A percentile compares a stretch with the other conserved stretches of the same genome.
phyloP scores from a whole-genome alignment of 2,797 vertebrate species.

The Tinamus major region DNA sequence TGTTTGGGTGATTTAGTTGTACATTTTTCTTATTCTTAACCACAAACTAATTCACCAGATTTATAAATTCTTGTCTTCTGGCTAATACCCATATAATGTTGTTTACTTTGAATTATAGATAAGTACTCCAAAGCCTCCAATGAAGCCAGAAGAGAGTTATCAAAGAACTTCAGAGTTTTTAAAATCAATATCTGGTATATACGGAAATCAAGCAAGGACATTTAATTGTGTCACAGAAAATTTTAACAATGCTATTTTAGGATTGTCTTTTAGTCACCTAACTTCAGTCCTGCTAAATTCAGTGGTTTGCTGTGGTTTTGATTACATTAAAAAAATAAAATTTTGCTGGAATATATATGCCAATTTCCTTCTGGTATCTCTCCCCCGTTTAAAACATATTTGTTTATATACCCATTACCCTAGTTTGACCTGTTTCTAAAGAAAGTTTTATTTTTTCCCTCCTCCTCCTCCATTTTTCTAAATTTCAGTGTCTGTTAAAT shows the following conservation, averaged over 20 bases:
- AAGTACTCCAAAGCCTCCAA: not conserved
- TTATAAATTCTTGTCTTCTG: not conserved
- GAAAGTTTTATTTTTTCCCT: not conserved
- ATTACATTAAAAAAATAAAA: not conserved
- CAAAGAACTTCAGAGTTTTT: not conserved
- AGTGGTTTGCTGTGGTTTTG: not conserved
- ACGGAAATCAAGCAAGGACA: not conserved
- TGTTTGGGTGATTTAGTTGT: not conserved
- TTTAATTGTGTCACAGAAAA: not conserved
- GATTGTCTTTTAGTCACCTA: not conserved
- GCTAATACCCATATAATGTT: fast-evolving
- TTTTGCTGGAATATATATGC: not conserved
- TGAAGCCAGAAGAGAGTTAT: not conserved
- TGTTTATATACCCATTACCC: too few relatives aligned
- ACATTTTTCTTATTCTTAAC: not conserved
- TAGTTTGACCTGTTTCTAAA: too few relatives aligned
- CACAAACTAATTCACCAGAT: not conserved
- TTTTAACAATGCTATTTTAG: not conserved
- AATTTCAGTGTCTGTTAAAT: not conserved
- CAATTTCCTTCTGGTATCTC: too few relatives aligned
- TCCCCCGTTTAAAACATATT: too few relatives aligned
- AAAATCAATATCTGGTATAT: not conserved
- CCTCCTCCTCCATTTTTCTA: not conserved
- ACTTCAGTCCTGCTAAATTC: not conserved
- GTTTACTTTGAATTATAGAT: not conserved